Base-by-base conservation (phyloP, 2,113 vertebrate genomes). In the Athene cunicularia region DNA sequence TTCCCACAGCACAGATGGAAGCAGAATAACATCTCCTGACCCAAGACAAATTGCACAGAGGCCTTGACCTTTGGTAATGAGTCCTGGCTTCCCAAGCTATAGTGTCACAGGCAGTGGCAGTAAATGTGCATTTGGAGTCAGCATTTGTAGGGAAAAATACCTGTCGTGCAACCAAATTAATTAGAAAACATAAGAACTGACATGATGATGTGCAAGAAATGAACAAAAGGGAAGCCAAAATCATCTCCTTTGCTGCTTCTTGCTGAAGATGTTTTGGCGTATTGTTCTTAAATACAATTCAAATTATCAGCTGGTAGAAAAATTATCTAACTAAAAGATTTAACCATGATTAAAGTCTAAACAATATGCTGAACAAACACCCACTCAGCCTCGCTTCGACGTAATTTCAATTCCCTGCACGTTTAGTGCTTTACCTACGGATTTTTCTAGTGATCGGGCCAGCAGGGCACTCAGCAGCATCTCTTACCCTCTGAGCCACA, bases 321-420 rank as follows among this genome's bases (percentile, higher is more conserved):
- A 77, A 95, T 96, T 95, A 98, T 71, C 80, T 81, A 88, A 90
- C 90, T 96, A 75, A 80, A 96, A 94, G 84, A 86, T 89, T 96
- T 94, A 97, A 82, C 77, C 33, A 11, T 95, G 76, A 96, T 86
- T 95, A 83, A 97, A 94, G 86, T 93, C 33, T 64, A 82, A 96
- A 88, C 20, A 93, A 86, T 84, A 60, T 95, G 84, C 94, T 83
- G 96, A 76, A 88, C 77, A 83, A 86, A 96, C 79, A 91, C 49
- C 33, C 68, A 33, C 73, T 75, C 30, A 90, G 43, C 23, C 14
- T 76, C 9, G 4, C 77, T 88, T 72, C 49, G 82, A 62, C 50
- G 71, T 62, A 83, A 93, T 92, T 96, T 86, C 23, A 91, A 55
- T 89, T 87, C 79, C 45, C 82, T 7, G 22, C 45, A 86, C 1